Conservation (phyloP, 1,140 invertebrate genomes). For the Drosophila bocki region DNA sequence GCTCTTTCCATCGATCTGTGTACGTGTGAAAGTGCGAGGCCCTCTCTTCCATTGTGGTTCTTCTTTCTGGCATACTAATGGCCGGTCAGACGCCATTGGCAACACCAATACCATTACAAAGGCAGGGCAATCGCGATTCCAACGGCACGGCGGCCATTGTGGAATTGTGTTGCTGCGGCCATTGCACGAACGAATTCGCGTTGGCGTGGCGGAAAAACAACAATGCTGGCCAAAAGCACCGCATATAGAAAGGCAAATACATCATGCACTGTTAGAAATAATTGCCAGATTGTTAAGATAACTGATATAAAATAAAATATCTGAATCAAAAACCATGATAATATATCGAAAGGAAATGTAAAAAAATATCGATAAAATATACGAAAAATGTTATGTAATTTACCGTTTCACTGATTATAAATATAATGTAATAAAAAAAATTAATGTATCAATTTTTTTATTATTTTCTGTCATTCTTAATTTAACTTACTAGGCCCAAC, state of each 20-base stretch:
- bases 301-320: not conserved
- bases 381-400: too few species aligned
- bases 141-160: constrained; percentile 50
- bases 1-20: constrained; percentile 13
- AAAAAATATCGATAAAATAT: too few species aligned
- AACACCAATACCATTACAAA: constrained; percentile 50
- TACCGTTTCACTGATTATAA: too few species aligned
- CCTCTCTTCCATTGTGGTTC: constrained; percentile 6
- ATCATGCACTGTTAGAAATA: not conserved
- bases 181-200: constrained; percentile 66
- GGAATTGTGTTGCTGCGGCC: constrained; percentile 41
- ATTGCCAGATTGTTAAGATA: not conserved
- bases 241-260: constrained; percentile 19
- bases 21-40: constrained; percentile 23
- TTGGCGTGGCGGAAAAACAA: constrained; percentile 56
- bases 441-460: too few species aligned
- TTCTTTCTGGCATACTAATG: constrained; percentile 59
- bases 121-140: constrained; percentile 24
- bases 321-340: too few species aligned
- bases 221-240: constrained; percentile 15
- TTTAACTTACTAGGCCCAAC: too few species aligned
- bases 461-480: too few species aligned
- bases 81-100: constrained; percentile 72
- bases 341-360: too few species aligned
- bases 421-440: too few species aligned